phyloP scores from a whole-genome alignment of 2,888 invertebrate genomes.

The Mythimna pallens region DNA sequence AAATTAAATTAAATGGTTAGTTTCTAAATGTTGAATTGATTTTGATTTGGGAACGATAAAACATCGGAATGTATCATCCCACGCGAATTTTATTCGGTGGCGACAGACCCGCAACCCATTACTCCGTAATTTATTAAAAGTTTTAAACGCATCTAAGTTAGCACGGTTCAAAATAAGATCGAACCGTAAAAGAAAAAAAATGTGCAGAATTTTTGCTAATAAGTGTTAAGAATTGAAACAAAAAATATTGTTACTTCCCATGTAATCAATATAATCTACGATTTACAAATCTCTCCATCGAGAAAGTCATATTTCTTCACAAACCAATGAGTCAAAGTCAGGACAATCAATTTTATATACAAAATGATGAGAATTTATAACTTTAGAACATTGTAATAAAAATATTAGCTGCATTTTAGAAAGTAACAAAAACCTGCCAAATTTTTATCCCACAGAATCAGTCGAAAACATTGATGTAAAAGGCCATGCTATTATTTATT shows the following conservation, averaged over 20 bases:
- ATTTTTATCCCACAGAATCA: slow-evolving; percentile 35
- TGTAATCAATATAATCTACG: slow-evolving; percentile 38
- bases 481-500: slow-evolving; percentile 63
- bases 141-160: slow-evolving; percentile 23
- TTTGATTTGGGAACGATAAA: slow-evolving; percentile 33
- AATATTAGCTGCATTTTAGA: slow-evolving; percentile 51
- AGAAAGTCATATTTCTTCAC: slow-evolving; percentile 52
- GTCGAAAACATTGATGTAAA: slow-evolving; percentile 48
- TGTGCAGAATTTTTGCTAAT: slow-evolving; percentile 16
- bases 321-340: slow-evolving; percentile 36
- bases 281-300: slow-evolving; percentile 39
- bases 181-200: slow-evolving; percentile 21
- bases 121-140: slow-evolving; percentile 23
- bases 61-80: slow-evolving; percentile 42
- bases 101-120: slow-evolving; percentile 42
- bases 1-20: slow-evolving; percentile 28
- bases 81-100: slow-evolving; percentile 48
- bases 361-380: slow-evolving; percentile 51
- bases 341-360: slow-evolving; percentile 60
- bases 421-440: slow-evolving; percentile 45
- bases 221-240: slow-evolving; percentile 7
- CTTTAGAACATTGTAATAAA: slow-evolving; percentile 40
- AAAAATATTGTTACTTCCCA: slow-evolving; percentile 43
- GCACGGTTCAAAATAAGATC: slow-evolving; percentile 23
- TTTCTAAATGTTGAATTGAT: slow-evolving; percentile 13